Base-by-base conservation (phyloP, 2,888 invertebrate genomes). In the Lumbricus terrestris region DNA sequence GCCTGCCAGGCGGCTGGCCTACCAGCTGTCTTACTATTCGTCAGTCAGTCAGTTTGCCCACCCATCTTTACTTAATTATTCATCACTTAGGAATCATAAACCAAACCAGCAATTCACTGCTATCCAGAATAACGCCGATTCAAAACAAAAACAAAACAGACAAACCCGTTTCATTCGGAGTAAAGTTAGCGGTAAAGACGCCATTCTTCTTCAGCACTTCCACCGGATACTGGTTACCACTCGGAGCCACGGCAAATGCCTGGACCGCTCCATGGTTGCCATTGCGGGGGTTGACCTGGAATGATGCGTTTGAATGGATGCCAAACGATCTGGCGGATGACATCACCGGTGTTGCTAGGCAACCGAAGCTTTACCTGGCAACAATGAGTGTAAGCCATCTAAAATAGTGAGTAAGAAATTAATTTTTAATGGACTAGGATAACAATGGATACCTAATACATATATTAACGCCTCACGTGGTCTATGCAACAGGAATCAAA, bases 91-190 rank as follows among this genome's bases (percentile, higher is more conserved):
- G 29, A 69, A 29, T 69, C 23, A 47, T 47, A 47, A 47, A 47
- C 20, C 23, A 47, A 47, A 47, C 20, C 23, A 47, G n/a, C n/a
- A n/a, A n/a, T n/a, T n/a, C n/a, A n/a, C n/a, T n/a, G n/a, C n/a
- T n/a, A n/a, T n/a, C n/a, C n/a, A n/a, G n/a, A n/a, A n/a, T n/a
- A n/a, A n/a, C n/a, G n/a, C n/a, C n/a, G n/a, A n/a, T 11, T 47
- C 23, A 20, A 2, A 47, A 47, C 18, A 69, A 42, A n/a, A 35
- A 42, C 23, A 88, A 40, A 88, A 33, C 16, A 5, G 6, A 92
- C 95, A 92, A 92, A 95, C 99, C 99, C 82, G 98, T 97, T 95
- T 99, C 99, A 93, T 98, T 97, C 0, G 99, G 99, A 94, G 98
- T 98, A 95, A 99, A 99, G 93, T 98, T 98, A 92, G 99, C 98